These are phyloP conservation scores for Pemphredon lugubris DNA, from an alignment of 2,888 invertebrate genomes.

Conservation along the genomic window DNA sequence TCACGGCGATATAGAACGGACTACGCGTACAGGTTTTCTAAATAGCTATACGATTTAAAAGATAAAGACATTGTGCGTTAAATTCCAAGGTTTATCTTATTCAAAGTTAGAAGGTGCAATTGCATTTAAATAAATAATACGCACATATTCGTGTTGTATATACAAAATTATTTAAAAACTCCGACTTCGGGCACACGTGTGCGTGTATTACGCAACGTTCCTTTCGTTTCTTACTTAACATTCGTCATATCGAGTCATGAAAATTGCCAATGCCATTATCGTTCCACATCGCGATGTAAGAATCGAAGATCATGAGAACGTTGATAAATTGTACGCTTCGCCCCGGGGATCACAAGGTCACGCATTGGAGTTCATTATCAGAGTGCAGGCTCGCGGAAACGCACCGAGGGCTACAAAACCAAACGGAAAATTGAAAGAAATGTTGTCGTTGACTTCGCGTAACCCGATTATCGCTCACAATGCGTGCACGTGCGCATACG, in stretches of 20 bases:
- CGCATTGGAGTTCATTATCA: slow-evolving; percentile 60
- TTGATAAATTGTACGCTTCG: slow-evolving; percentile 20
- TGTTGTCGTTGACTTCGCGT: background rate
- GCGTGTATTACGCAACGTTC: too few relatives aligned
- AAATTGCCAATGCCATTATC: slow-evolving; percentile 6
- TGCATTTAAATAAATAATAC: too few relatives aligned
- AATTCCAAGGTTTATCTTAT: too few relatives aligned
- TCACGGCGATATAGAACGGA: too few relatives aligned
- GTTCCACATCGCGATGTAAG: slow-evolving; percentile 4
- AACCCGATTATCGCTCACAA: background rate
- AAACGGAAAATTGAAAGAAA: slow-evolving; percentile 14
- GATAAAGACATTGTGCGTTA: too few relatives aligned
- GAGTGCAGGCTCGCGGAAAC: slow-evolving; percentile 31
- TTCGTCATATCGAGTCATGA: slow-evolving; percentile 1
- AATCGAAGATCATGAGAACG: slow-evolving; percentile 26
- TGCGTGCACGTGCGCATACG: background rate
- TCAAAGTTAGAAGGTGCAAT: too few relatives aligned
- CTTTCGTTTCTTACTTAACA: too few relatives aligned
- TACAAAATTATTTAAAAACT: too few relatives aligned
- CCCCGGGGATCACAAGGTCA: slow-evolving; percentile 29
- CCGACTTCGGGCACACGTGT: too few relatives aligned
- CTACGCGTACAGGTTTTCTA: too few relatives aligned
- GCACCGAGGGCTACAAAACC: slow-evolving; percentile 10
- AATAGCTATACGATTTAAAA: too few relatives aligned
- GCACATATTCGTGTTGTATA: too few relatives aligned